A percentile compares a stretch with the other conserved stretches of the same genome.
Conservation (phyloP, 2,797 vertebrate genomes). For the Dromococcyx pavoninus region DNA sequence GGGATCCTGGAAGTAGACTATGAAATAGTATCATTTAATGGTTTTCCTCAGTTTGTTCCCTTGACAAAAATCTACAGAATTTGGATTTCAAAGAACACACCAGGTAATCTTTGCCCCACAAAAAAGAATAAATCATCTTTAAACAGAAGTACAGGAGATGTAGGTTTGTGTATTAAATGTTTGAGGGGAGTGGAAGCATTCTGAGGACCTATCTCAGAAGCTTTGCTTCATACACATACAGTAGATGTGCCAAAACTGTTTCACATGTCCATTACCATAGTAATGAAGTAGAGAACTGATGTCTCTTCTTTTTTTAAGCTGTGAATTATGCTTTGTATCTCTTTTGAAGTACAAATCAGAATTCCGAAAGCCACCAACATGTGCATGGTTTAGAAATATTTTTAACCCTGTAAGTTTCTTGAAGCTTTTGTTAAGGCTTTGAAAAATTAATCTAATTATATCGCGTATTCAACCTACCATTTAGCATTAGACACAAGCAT, state of each 20-base stretch:
- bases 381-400: background rate
- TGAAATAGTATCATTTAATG: background rate
- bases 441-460: background rate
- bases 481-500: background rate
- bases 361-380: background rate
- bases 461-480: background rate
- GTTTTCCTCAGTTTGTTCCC: background rate
- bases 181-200: background rate
- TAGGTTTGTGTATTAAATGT: background rate
- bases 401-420: background rate
- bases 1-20: background rate
- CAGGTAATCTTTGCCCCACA: background rate
- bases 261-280: background rate
- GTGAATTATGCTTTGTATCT: background rate
- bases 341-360: background rate
- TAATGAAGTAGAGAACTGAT: background rate
- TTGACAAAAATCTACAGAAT: background rate
- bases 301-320: background rate
- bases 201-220: background rate
- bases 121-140: background rate
- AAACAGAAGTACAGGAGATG: background rate
- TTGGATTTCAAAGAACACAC: background rate
- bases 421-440: background rate
- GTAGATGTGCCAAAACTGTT: background rate
- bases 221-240: background rate